Evolutionary conservation across 2,888 invertebrate genomes (phyloP).

Genomic region (Rotaria sp.): DNA sequence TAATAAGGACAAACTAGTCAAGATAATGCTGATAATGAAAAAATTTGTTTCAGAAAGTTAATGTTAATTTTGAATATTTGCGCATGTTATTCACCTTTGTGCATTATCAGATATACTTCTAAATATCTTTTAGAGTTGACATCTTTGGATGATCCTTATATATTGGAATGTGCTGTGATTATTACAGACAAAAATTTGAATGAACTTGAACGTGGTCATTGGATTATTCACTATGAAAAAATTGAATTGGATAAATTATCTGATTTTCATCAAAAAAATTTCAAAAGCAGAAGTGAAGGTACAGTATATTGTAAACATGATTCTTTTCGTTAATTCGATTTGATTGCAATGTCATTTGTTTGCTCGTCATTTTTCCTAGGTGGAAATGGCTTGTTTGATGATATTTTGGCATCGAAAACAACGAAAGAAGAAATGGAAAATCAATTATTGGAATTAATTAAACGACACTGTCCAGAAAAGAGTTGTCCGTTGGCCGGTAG

Average conservation of each 20-base stretch:
- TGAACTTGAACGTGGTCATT: conserved; percentile 11
- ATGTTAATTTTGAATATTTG: too few relatives aligned
- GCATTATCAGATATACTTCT: too few relatives aligned
- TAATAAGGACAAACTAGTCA: too few relatives aligned
- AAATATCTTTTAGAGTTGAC: conserved; percentile 64
- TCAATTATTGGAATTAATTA: background rate
- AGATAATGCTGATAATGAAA: too few relatives aligned
- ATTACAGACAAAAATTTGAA: conserved; percentile 61
- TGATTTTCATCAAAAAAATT: too few relatives aligned
- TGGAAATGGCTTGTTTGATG: background rate
- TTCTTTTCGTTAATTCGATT: too few relatives aligned
- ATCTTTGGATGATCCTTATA: conserved; percentile 70
- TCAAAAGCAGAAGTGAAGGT: too few relatives aligned
- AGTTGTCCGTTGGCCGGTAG: background rate
- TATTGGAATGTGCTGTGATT: conserved; percentile 80
- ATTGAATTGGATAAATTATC: too few relatives aligned
- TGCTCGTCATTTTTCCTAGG: background rate
- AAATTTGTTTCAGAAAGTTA: too few relatives aligned
- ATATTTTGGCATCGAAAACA: background rate
- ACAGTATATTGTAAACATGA: too few relatives aligned
- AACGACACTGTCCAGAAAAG: background rate
- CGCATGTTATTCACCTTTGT: too few relatives aligned
- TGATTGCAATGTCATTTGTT: too few relatives aligned
- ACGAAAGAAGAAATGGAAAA: background rate
- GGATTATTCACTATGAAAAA: conserved; percentile 37